phyloP scores from a whole-genome alignment of 2,888 invertebrate species.

The Gasteruption jaculator region DNA sequence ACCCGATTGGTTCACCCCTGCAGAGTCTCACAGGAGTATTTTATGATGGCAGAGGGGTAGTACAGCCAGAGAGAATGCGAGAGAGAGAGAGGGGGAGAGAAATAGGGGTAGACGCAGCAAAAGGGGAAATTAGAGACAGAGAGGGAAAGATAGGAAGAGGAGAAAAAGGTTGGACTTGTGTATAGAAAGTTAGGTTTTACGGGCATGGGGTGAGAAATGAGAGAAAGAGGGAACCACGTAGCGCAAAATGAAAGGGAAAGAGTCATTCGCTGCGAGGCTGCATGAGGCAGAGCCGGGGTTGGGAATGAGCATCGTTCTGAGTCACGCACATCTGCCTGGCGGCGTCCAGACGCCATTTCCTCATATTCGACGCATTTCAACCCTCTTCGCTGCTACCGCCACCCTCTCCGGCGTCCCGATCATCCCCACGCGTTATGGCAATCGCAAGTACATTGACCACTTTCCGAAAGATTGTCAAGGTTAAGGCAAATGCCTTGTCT shows the following conservation, averaged over 20 bases:
- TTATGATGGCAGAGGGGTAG: constrained; percentile 25
- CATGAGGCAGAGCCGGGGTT: too few relatives aligned
- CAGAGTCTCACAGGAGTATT: constrained; percentile 28
- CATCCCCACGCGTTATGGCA: too few relatives aligned
- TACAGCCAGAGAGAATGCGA: constrained; percentile 11
- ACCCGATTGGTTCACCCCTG: constrained; percentile 30
- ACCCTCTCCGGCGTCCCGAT: too few relatives aligned
- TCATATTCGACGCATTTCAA: too few relatives aligned
- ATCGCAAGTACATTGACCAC: too few relatives aligned
- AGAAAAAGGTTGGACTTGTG: not conserved
- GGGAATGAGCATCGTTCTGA: too few relatives aligned
- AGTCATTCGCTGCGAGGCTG: too few relatives aligned
- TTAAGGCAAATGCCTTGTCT: too few relatives aligned
- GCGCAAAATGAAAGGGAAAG: not conserved
- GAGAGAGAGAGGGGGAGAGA: constrained; percentile 12
- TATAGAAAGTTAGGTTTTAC: constrained; percentile 8
- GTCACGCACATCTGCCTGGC: too few relatives aligned
- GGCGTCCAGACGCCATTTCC: too few relatives aligned
- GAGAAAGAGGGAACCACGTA: constrained; percentile 12
- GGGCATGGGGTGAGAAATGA: not conserved
- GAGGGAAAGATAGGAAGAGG: constrained; percentile 2
- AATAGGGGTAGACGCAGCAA: constrained; percentile 5
- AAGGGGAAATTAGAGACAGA: constrained; percentile 2
- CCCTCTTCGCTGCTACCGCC: too few relatives aligned
- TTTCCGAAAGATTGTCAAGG: too few relatives aligned